These are phyloP conservation scores for Fringilla coelebs DNA, from an alignment of 2,797 vertebrate species.

Conservation along the genomic window DNA sequence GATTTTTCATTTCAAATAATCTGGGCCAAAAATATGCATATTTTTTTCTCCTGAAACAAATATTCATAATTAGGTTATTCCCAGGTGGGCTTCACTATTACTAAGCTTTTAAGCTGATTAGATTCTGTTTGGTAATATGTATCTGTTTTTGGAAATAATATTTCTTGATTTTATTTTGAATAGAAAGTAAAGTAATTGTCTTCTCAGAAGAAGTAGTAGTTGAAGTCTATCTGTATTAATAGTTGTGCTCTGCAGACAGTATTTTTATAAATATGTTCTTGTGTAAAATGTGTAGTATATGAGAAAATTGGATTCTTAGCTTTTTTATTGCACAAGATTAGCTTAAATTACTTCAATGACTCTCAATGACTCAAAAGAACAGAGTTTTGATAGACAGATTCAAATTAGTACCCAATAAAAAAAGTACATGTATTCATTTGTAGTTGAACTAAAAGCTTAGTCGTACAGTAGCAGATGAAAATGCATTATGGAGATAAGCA, in stretches of 20 bases:
- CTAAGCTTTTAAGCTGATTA: neutral
- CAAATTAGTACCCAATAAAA: constrained; percentile 32
- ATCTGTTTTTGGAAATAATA: neutral
- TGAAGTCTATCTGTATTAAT: neutral
- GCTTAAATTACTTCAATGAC: neutral
- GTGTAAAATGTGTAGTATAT: neutral
- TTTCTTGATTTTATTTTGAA: neutral
- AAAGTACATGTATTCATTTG: constrained; percentile 40
- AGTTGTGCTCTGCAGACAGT: neutral
- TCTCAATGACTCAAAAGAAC: neutral
- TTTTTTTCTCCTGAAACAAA: neutral
- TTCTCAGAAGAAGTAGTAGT: neutral
- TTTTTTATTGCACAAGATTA: constrained; percentile 27
- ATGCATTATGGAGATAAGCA: constrained; percentile 46
- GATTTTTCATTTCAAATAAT: neutral
- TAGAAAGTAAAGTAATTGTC: neutral
- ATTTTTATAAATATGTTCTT: neutral
- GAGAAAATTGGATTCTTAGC: constrained; percentile 28
- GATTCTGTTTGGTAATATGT: neutral
- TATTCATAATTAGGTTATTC: neutral
- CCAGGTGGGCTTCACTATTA: neutral
- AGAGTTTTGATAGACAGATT: constrained; percentile 36
- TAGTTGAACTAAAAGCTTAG: constrained; percentile 30
- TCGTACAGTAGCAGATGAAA: constrained; percentile 40
- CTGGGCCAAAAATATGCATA: neutral